These are phyloP conservation scores for Spongilla lacustris DNA, from an alignment of 37 sponge, comb jelly and placozoan genomes.

Conservation along the genomic window DNA sequence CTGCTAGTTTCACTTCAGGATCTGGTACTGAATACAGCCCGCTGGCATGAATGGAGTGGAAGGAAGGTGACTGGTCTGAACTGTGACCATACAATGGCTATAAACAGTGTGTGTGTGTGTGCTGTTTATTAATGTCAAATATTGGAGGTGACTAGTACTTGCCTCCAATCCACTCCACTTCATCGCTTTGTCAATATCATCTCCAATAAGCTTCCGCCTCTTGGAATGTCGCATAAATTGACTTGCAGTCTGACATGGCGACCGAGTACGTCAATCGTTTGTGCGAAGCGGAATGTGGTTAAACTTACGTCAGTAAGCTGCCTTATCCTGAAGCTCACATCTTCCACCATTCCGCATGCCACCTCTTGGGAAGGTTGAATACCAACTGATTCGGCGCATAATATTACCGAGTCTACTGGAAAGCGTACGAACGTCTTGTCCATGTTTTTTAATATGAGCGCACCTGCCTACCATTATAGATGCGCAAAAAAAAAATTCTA, in stretches of 20 bases:
- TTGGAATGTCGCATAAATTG: constrained; percentile 77
- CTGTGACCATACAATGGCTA: constrained; percentile 49
- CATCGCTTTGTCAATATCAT: constrained; percentile 72
- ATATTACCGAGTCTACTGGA: constrained; percentile 39
- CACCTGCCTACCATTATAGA: no score
- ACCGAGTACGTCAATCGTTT: not conserved
- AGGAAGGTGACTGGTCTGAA: constrained; percentile 11
- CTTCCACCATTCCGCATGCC: constrained; percentile 47
- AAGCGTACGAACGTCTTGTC: constrained; percentile 26
- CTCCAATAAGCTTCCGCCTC: constrained; percentile 41
- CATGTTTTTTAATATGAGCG: not conserved
- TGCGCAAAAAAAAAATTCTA: not conserved
- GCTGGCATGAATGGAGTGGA: constrained; percentile 27
- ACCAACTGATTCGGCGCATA: constrained; percentile 56
- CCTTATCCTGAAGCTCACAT: constrained; percentile 70
- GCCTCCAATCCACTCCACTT: constrained; percentile 80
- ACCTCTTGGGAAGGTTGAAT: constrained; percentile 49
- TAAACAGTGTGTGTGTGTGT: not conserved
- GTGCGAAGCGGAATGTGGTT: not conserved
- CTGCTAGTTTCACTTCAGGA: constrained; percentile 20
- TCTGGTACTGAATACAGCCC: constrained; percentile 45
- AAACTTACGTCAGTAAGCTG: constrained; percentile 61
- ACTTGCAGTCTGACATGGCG: constrained; percentile 41
- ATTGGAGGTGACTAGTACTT: not conserved
- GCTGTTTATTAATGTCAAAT: not conserved